Percentiles rank a stretch among this genome's conserved stretches.
phyloP scores from a whole-genome alignment of 1,140 invertebrate genomes.

The Solenopsis fugax region DNA sequence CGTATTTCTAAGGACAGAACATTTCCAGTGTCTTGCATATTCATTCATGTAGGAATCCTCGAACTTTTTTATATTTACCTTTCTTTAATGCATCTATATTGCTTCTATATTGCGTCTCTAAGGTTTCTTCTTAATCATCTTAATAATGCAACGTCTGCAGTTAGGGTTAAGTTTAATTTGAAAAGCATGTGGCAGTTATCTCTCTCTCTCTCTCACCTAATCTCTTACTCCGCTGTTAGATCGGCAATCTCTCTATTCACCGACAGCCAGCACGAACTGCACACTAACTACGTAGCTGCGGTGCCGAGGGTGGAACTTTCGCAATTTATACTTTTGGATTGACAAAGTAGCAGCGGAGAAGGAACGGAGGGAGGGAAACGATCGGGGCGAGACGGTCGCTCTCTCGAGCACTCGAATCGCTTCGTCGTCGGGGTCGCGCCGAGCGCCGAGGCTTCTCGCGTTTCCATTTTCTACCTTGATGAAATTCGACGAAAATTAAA shows the following conservation, averaged over 20 bases:
- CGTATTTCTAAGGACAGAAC: background rate
- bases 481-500: constrained; percentile 65
- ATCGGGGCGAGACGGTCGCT: constrained; percentile 11
- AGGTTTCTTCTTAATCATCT: background rate
- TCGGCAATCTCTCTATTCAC: constrained; percentile 41
- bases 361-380: background rate
- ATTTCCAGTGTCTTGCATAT: constrained; percentile 12
- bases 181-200: background rate
- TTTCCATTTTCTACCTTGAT: constrained; percentile 62
- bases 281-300: constrained; percentile 47
- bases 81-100: too few relatives aligned
- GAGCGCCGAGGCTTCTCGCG: constrained; percentile 19
- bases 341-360: constrained; percentile 36
- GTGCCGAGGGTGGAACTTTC: constrained; percentile 39
- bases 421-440: background rate
- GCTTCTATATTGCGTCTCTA: too few relatives aligned
- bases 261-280: constrained; percentile 25
- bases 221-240: constrained; percentile 17
- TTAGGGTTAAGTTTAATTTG: background rate
- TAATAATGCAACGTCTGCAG: background rate
- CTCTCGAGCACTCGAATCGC: constrained; percentile 25
- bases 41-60: background rate
- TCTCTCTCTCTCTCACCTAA: background rate
- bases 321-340: constrained; percentile 64
- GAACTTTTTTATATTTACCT: background rate